Percentiles rank a stretch among this genome's conserved stretches.
phyloP scores from a whole-genome alignment of 2,888 invertebrate genomes.

The Dione vanillae region DNA sequence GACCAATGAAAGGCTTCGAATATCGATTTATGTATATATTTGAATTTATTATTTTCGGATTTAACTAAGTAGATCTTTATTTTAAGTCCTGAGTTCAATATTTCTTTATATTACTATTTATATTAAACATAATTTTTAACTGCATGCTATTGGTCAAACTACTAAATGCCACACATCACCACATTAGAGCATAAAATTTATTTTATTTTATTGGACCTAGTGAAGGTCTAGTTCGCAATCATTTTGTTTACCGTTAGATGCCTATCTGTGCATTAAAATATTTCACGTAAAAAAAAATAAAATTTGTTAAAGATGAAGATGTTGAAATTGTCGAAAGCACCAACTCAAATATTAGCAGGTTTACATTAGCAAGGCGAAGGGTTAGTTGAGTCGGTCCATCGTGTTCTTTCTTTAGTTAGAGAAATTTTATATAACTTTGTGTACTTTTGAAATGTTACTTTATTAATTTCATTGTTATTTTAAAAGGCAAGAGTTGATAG shows the following conservation, averaged over 20 bases:
- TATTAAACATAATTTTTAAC: too few species aligned
- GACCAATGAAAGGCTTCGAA: background rate
- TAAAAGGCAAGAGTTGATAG: background rate
- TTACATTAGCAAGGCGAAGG: background rate
- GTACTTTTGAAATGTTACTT: background rate
- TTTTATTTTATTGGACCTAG: too few species aligned
- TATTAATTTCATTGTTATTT: background rate
- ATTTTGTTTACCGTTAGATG: too few species aligned
- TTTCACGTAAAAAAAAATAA: too few species aligned
- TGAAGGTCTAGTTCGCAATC: too few species aligned
- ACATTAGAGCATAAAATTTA: too few species aligned
- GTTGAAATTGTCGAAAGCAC: constrained; percentile 10
- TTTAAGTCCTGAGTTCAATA: background rate
- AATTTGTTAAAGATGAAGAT: too few species aligned
- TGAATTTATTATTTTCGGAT: background rate
- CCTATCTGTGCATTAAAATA: too few species aligned
- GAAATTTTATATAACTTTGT: background rate
- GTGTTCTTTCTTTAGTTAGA: constrained; percentile 7
- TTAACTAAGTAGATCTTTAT: background rate
- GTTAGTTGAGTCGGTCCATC: constrained; percentile 2
- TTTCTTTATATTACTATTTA: too few species aligned
- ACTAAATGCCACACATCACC: too few species aligned
- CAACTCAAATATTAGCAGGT: constrained; percentile 12
- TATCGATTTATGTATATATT: background rate
- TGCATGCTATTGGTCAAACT: too few species aligned